Evolutionary conservation across 1,140 invertebrate genomes (phyloP).

Genomic region (Hydropsyche tenuis): DNA sequence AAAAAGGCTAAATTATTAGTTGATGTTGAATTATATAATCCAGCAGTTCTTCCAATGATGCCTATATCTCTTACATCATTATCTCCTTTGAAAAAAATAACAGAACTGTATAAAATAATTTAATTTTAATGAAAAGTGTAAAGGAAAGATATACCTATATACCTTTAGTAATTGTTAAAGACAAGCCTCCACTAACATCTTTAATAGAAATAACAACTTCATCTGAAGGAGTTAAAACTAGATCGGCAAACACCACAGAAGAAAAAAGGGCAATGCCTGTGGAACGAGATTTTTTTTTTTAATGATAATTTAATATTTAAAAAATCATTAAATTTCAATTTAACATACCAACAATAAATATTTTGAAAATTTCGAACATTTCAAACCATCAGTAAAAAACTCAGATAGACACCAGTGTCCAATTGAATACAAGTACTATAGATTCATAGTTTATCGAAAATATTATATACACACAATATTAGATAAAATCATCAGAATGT

Average conservation of each 20-base stretch:
- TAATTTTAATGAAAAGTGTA: background rate
- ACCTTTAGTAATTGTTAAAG: constrained; percentile 33
- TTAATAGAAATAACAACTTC: constrained; percentile 25
- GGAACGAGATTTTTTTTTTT: too few relatives aligned
- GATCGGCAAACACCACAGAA: background rate
- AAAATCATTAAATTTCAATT: too few relatives aligned
- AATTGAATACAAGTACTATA: too few relatives aligned
- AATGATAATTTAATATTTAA: too few relatives aligned
- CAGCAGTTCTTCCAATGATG: constrained; percentile 17
- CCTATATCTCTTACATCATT: constrained; percentile 27
- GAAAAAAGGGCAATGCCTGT: background rate
- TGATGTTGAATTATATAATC: constrained; percentile 6
- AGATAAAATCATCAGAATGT: too few relatives aligned
- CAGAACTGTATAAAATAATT: background rate
- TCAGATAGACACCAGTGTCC: too few relatives aligned
- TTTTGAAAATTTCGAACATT: too few relatives aligned
- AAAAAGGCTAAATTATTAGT: constrained; percentile 34
- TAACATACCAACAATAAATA: too few relatives aligned
- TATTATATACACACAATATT: too few relatives aligned
- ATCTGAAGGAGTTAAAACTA: background rate
- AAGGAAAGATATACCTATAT: background rate
- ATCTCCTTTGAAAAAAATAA: background rate
- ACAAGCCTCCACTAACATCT: constrained; percentile 15
- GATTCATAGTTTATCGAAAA: too few relatives aligned
- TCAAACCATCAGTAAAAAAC: too few relatives aligned